phyloP scores from a whole-genome alignment of 1,140 invertebrate species.

The Caenorhabditis remanei region DNA sequence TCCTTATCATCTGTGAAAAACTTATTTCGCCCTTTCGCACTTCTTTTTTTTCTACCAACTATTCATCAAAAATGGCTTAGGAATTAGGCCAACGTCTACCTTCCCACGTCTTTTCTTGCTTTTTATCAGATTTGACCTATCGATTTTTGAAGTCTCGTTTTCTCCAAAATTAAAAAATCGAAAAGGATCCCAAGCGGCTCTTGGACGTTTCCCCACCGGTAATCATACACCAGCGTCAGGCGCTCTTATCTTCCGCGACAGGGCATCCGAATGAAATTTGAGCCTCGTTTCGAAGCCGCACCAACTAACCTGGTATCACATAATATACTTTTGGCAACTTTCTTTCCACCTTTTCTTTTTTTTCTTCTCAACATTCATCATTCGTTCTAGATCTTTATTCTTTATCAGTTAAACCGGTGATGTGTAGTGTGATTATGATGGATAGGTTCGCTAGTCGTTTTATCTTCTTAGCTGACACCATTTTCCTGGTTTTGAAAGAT shows the following conservation, averaged over 20 bases:
- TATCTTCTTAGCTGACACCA: not conserved
- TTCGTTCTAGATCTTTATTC: conserved; percentile 21
- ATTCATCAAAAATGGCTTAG: conserved; percentile 33
- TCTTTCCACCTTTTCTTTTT: not conserved
- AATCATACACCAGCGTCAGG: conserved; percentile 53
- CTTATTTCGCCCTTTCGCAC: conserved; percentile 51
- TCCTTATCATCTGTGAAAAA: conserved; percentile 55
- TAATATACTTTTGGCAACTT: conserved; percentile 56
- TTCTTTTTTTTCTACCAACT: conserved; percentile 46
- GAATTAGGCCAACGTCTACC: conserved; percentile 11
- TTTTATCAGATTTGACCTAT: not conserved
- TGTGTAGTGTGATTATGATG: not conserved
- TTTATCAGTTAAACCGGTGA: not conserved
- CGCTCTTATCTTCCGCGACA: conserved; percentile 53
- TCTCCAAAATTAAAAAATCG: conserved; percentile 23
- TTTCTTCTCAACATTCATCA: not conserved
- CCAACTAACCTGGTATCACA: conserved; percentile 55
- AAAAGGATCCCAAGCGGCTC: conserved; percentile 27
- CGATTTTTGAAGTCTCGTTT: not conserved
- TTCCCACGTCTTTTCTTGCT: not conserved
- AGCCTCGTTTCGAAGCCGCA: conserved; percentile 48
- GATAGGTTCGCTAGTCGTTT: not conserved
- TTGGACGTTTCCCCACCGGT: conserved; percentile 47
- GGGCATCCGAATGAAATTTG: conserved; percentile 56
- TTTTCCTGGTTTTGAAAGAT: not conserved